Evolutionary conservation across 2,797 vertebrate genomes (phyloP).

Genomic region (Sandelia bainsii): DNA sequence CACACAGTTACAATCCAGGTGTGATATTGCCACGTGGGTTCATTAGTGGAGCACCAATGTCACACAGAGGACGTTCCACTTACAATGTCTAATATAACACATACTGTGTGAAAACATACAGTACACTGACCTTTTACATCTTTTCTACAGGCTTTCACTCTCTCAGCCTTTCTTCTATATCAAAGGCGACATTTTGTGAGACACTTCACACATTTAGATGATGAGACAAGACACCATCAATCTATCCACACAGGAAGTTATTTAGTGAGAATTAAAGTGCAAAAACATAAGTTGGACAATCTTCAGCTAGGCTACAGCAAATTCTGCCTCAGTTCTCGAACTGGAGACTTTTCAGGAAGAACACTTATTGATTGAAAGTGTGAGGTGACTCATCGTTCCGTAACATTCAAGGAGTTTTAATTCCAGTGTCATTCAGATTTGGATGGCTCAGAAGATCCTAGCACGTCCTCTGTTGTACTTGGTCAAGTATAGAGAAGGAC

Average conservation of each 20-base stretch:
- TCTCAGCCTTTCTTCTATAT: conserved; percentile 42
- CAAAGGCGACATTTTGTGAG: conserved; percentile 50
- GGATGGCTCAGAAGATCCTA: conserved; percentile 76
- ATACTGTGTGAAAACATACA: conserved; percentile 53
- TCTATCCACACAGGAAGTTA: conserved; percentile 64
- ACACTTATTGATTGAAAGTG: conserved; percentile 69
- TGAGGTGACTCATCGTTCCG: conserved; percentile 64
- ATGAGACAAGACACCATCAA: conserved; percentile 57
- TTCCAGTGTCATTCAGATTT: conserved; percentile 82
- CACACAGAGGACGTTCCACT: conserved; percentile 63
- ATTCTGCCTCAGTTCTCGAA: conserved; percentile 66
- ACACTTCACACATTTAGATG: conserved; percentile 46
- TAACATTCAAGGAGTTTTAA: conserved; percentile 67
- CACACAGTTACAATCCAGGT: conserved; percentile 65
- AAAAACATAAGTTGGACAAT: conserved; percentile 73
- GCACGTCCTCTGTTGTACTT: conserved; percentile 54
- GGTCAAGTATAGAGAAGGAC: conserved; percentile 57
- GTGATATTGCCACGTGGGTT: conserved; percentile 59
- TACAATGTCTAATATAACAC: conserved; percentile 49
- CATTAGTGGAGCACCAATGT: conserved; percentile 63
- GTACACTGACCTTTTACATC: conserved; percentile 42
- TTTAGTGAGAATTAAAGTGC: conserved; percentile 77
- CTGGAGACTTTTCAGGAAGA: conserved; percentile 74
- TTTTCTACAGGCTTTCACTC: conserved; percentile 33
- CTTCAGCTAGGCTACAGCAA: conserved; percentile 78